Evolutionary conservation across 2,888 invertebrate species (phyloP), one percentile per base, ranked within the genome.

Genomic region (Macropis europaea): DNA sequence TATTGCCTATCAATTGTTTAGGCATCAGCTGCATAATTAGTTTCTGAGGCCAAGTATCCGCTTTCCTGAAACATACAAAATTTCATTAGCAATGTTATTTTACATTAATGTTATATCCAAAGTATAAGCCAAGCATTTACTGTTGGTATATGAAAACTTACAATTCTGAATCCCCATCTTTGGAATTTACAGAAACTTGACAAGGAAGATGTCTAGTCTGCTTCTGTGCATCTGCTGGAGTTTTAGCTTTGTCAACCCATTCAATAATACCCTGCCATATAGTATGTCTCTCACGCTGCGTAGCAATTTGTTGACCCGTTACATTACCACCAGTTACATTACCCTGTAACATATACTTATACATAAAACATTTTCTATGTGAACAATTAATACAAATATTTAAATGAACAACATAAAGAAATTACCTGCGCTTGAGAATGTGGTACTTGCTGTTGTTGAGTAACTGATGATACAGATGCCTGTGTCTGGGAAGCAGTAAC

Each of bases 1-100:
- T 96, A 90, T 94, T 97, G 76, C 97, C 96, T 81, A 98, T 95
- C 73, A 98, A 91, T 85, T 95, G 95, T 86, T 97, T 97, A 0
- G 98, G 98, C 95, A 98, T 97, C 76, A 98, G 90, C 90, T 98
- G 98, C 97, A 98, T 97, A 50, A 97, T 93, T 34, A 99, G 90
- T 86, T 97, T 97, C 79, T 93, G 93, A 0, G 98, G 98, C 98
- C 98, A 99, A 28, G 96, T 95, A 85, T 97, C 96, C 1, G 97
- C 97, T 91, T 97, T 97, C 64, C 94, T 94, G 83, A 61, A 87
- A 85, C 40, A 7, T 2, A 30, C 40, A 56, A 15, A n/a, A n/a
- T n/a, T n/a, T n/a, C n/a, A n/a, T n/a, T n/a, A n/a, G n/a, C n/a
- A n/a, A n/a, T n/a, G n/a, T n/a, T n/a, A n/a, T n/a, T n/a, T n/a